Percentiles rank a stretch among this genome's conserved stretches.
These are phyloP conservation scores for Merluccius polli DNA, from an alignment of 2,797 vertebrate species.

Conservation along the genomic window DNA sequence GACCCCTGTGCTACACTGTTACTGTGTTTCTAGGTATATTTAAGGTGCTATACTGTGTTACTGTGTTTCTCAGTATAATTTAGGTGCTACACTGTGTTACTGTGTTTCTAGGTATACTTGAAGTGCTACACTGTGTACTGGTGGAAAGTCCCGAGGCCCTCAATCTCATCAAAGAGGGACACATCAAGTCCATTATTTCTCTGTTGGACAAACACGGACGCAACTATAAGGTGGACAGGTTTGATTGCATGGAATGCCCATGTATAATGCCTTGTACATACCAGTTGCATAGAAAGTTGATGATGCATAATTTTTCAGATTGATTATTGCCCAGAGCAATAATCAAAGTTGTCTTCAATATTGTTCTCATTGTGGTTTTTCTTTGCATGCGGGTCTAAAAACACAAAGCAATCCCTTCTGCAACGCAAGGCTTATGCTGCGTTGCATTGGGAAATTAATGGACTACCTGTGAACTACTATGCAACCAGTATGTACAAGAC, in stretches of 20 bases:
- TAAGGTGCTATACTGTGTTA: slow-evolving; percentile 91
- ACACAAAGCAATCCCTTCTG: no score
- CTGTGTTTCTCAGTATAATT: slow-evolving; percentile 62
- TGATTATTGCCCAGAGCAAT: background rate
- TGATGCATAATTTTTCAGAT: background rate
- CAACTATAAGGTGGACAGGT: slow-evolving; percentile 87
- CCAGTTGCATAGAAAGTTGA: background rate
- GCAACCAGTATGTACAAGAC: no score
- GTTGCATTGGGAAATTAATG: no score
- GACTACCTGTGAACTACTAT: no score
- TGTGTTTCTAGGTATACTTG: slow-evolving; percentile 81
- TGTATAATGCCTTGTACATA: background rate
- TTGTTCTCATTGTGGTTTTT: no score
- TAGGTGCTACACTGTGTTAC: background rate
- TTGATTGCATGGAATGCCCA: background rate
- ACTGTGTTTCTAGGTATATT: slow-evolving; percentile 78
- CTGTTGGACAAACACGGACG: slow-evolving; percentile 93
- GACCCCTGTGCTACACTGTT: slow-evolving; percentile 50
- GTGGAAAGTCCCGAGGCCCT: slow-evolving; percentile 96
- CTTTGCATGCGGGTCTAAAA: no score
- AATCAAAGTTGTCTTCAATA: no score
- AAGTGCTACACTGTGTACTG: slow-evolving; percentile 93
- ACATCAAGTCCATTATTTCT: slow-evolving; percentile 95
- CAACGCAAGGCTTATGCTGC: no score
- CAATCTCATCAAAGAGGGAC: slow-evolving; percentile 96